Evolutionary conservation across 2,113 vertebrate genomes (phyloP).

Genomic region (Sula dactylatra): DNA sequence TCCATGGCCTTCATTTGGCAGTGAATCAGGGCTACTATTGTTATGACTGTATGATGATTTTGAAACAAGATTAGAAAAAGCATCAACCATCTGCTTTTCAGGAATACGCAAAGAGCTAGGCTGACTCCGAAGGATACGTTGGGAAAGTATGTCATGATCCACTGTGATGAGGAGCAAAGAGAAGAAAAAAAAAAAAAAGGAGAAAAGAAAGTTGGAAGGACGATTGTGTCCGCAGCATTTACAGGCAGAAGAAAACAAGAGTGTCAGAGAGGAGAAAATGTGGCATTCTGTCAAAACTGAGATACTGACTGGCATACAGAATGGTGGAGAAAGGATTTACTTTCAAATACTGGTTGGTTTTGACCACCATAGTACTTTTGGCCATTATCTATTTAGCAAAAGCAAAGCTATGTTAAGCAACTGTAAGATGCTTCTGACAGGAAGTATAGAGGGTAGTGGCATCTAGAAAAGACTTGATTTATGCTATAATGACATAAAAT

Average conservation of each 20-base stretch:
- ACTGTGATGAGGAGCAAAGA: background rate
- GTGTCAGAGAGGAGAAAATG: background rate
- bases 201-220: background rate
- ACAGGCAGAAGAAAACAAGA: background rate
- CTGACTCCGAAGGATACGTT: background rate
- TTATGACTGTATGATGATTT: background rate
- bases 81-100: slow-evolving; percentile 6
- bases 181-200: too few relatives aligned
- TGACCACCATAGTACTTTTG: background rate
- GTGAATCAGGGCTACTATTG: background rate
- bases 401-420: background rate
- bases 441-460: background rate
- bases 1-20: background rate
- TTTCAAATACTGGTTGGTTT: background rate
- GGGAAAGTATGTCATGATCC: background rate
- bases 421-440: background rate
- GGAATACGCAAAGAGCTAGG: background rate
- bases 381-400: background rate
- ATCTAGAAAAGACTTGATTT: background rate
- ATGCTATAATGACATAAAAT: background rate
- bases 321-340: background rate
- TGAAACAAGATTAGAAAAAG: background rate
- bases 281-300: background rate
- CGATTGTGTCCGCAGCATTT: background rate
- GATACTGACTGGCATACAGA: background rate